Evolutionary conservation across 2,888 invertebrate species (phyloP).

Genomic region (Palloptera scutellata): DNA sequence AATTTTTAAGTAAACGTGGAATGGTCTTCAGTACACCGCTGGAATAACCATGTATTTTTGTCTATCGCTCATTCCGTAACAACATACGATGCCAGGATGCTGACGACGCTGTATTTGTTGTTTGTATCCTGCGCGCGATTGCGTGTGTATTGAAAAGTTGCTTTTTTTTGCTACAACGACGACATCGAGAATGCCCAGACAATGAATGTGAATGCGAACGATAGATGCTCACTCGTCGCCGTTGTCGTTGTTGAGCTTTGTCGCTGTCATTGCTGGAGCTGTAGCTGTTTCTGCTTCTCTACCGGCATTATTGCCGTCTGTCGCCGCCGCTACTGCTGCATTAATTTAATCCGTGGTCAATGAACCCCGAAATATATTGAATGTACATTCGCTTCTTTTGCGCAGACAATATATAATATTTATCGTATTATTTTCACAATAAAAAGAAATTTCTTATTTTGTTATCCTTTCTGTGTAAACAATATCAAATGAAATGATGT

Average conservation of each 20-base stretch:
- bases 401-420: too few species aligned
- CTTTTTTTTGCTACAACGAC: conserved; percentile 9
- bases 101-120: conserved; percentile 24
- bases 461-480: too few species aligned
- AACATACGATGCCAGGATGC: conserved; percentile 16
- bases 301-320: conserved; percentile 7
- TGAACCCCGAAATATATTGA: conserved; percentile 57
- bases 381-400: conserved; percentile 8
- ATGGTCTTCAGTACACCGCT: conserved; percentile 5
- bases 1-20: conserved; percentile 27
- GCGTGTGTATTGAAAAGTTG: conserved; percentile 10
- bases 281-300: neutral
- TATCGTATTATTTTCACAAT: too few species aligned
- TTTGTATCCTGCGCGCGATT: conserved; percentile 12
- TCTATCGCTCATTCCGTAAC: conserved; percentile 16
- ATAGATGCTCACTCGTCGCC: neutral
- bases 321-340: conserved; percentile 32
- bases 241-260: too few species aligned
- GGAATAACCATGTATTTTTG: conserved; percentile 15
- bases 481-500: too few species aligned
- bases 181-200: conserved; percentile 24
- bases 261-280: too few species aligned
- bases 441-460: too few species aligned
- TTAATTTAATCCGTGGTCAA: conserved; percentile 54
- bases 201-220: neutral